Evolutionary conservation across 2,797 vertebrate species (phyloP).

Genomic region (Mallotus villosus): DNA sequence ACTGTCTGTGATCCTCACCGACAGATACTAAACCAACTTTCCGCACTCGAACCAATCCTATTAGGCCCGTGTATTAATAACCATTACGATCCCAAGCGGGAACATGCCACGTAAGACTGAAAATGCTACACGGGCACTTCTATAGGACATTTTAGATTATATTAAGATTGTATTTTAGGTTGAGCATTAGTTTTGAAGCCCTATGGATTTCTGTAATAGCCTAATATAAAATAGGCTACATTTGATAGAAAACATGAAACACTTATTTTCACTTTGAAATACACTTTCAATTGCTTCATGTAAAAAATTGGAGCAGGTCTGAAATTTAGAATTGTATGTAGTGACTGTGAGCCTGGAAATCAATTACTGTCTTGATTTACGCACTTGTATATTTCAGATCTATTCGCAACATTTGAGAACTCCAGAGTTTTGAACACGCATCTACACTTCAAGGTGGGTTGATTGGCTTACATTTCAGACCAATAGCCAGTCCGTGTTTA

Average conservation of each 20-base stretch:
- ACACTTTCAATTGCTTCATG: background rate
- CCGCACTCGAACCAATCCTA: conserved; percentile 62
- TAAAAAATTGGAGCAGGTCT: background rate
- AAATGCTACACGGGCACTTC: conserved; percentile 40
- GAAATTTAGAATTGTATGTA: background rate
- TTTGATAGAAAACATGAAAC: background rate
- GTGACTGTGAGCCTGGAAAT: background rate
- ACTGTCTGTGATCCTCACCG: background rate
- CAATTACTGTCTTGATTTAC: background rate
- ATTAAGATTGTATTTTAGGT: too few relatives aligned
- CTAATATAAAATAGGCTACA: background rate
- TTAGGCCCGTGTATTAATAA: conserved; percentile 66
- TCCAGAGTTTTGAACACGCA: background rate
- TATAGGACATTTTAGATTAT: conserved; percentile 12
- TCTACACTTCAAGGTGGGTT: background rate
- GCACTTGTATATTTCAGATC: background rate
- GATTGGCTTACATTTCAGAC: conserved; percentile 27
- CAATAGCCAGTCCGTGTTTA: conserved; percentile 21
- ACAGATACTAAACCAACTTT: conserved; percentile 39
- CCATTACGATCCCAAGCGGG: conserved; percentile 37
- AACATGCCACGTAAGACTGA: conserved; percentile 17
- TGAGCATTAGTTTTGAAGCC: background rate
- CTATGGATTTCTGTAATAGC: background rate
- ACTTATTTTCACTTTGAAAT: background rate
- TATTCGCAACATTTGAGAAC: background rate